phyloP scores from a whole-genome alignment of 1,140 invertebrate species.

The Lycorma delicatula region DNA sequence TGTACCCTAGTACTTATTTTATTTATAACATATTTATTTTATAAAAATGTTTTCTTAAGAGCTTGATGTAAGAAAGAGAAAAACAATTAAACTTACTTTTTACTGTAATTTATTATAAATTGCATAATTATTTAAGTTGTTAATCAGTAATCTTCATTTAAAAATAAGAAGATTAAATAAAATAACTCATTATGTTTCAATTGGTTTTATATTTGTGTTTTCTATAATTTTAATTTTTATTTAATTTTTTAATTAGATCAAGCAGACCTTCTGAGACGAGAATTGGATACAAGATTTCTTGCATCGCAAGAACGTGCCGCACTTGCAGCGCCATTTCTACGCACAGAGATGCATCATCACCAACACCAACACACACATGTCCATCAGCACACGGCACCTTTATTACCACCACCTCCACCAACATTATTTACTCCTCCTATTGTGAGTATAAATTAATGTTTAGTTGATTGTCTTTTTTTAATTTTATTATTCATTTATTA shows the following conservation, averaged over 20 bases:
- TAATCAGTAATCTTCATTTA: too few relatives aligned
- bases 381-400: constrained; percentile 68
- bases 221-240: neutral
- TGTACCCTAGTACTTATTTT: too few relatives aligned
- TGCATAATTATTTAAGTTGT: too few relatives aligned
- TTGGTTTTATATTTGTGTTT: neutral
- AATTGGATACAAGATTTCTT: constrained; percentile 84
- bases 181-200: too few relatives aligned
- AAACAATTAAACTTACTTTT: too few relatives aligned
- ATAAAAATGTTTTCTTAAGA: too few relatives aligned
- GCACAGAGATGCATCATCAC: constrained; percentile 83
- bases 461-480: neutral
- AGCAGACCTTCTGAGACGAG: constrained; percentile 78
- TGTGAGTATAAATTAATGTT: constrained; percentile 36
- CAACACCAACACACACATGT: constrained; percentile 86
- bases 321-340: constrained; percentile 55
- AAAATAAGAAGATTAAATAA: too few relatives aligned
- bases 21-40: too few relatives aligned
- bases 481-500: too few relatives aligned
- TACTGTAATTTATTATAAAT: too few relatives aligned
- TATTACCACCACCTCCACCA: constrained; percentile 46
- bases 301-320: constrained; percentile 54
- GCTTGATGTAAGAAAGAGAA: too few relatives aligned
- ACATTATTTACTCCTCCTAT: constrained; percentile 48
- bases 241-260: constrained; percentile 43